phyloP scores from a whole-genome alignment of 1,140 invertebrate species.

The Himalopsyche phryganea region DNA sequence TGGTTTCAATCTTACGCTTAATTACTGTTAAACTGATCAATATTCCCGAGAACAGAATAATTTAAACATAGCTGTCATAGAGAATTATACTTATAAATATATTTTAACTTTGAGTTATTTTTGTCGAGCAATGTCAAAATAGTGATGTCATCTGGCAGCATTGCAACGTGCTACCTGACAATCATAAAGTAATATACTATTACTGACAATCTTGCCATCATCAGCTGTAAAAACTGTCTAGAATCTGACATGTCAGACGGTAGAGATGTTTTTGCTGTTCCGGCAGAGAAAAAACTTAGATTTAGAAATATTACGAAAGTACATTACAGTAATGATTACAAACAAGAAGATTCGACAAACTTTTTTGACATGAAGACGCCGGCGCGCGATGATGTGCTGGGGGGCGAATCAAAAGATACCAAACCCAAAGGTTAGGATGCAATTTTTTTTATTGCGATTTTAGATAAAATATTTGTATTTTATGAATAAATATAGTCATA shows the following conservation, averaged over 20 bases:
- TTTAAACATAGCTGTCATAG: no score
- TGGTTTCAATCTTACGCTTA: no score
- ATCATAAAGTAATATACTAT: no score
- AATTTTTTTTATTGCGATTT: not conserved
- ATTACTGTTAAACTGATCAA: no score
- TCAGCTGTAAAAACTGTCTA: no score
- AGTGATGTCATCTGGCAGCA: no score
- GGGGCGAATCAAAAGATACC: slow-evolving; percentile 36
- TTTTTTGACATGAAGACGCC: slow-evolving; percentile 5
- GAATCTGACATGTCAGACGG: slow-evolving; percentile 12
- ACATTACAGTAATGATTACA: slow-evolving; percentile 20
- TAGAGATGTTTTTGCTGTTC: slow-evolving; percentile 4
- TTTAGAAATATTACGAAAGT: slow-evolving; percentile 17
- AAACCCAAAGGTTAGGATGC: slow-evolving; percentile 42
- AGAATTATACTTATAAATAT: no score
- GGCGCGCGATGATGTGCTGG: slow-evolving; percentile 9
- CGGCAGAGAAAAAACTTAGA: slow-evolving; percentile 23
- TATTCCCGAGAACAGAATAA: no score
- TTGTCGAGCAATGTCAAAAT: no score
- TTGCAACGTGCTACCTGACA: no score
- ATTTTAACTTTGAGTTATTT: no score
- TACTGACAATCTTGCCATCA: no score
- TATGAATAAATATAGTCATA: slow-evolving; percentile 1
- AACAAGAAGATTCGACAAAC: slow-evolving; percentile 11
- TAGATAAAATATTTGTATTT: not conserved